phyloP scores from a whole-genome alignment of 1,140 invertebrate genomes.

The Aphaenogaster floridana region DNA sequence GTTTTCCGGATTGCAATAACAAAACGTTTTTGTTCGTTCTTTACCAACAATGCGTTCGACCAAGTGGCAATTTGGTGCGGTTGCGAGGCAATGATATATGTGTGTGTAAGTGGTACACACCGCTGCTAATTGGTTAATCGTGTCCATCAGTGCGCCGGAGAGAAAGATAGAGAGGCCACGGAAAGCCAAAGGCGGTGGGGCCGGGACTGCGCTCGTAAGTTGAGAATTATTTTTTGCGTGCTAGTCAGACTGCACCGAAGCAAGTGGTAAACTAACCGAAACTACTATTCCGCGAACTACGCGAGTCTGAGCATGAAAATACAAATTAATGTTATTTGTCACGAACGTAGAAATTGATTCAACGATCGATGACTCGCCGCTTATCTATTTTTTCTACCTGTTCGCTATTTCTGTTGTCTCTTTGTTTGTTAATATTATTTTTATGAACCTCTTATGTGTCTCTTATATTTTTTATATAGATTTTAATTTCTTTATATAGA shows the following conservation, averaged over 20 bases:
- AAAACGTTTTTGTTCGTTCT: constrained; percentile 17
- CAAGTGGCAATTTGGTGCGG: constrained; percentile 28
- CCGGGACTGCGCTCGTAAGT: constrained; percentile 34
- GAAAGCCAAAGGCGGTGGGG: constrained; percentile 51
- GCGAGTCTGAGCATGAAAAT: neutral
- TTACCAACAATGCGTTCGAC: constrained; percentile 16
- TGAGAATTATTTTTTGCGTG: constrained; percentile 65
- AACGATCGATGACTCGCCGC: neutral
- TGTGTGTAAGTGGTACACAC: constrained; percentile 64
- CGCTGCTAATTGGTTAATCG: constrained; percentile 74
- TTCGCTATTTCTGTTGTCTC: neutral
- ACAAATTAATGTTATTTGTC: constrained; percentile 50
- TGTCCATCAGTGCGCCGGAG: constrained; percentile 61
- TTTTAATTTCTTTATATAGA: neutral
- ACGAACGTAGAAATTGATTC: constrained; percentile 24
- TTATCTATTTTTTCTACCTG: neutral
- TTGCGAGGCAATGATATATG: constrained; percentile 53
- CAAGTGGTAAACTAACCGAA: constrained; percentile 52
- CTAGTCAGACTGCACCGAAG: constrained; percentile 4
- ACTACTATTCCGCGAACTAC: constrained; percentile 62
- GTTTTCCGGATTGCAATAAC: constrained; percentile 54
- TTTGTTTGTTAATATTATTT: constrained; percentile 21
- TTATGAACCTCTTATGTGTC: neutral
- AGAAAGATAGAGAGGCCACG: constrained; percentile 50
- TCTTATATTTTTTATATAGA: neutral